A percentile compares a stretch with the other conserved stretches of the same genome.
Conservation (phyloP, 2,113 vertebrate species). For the Neomonachus schauinslandi region DNA sequence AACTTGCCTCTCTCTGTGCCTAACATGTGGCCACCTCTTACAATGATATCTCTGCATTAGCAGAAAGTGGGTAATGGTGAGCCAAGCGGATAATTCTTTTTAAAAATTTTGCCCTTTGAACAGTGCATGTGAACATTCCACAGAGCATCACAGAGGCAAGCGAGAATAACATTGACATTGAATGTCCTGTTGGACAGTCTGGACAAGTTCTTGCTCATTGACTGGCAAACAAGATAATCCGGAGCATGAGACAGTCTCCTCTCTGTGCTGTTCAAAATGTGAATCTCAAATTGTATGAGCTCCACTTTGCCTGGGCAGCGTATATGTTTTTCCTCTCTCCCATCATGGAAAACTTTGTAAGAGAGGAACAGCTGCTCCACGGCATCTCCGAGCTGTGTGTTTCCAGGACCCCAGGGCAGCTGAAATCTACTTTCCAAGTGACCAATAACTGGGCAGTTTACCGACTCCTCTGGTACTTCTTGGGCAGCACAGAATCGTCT, state of each 20-base stretch:
- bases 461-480: neutral
- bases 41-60: neutral
- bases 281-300: neutral
- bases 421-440: neutral
- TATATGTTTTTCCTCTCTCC: neutral
- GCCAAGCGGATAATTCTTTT: neutral
- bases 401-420: neutral
- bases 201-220: slow-evolving; percentile 53
- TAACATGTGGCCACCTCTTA: neutral
- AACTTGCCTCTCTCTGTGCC: neutral
- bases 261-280: neutral
- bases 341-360: neutral
- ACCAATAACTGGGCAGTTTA: neutral
- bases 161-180: neutral
- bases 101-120: neutral
- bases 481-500: neutral
- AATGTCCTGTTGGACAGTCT: neutral
- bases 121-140: neutral
- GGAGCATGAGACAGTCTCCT: neutral
- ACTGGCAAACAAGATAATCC: slow-evolving; percentile 58
- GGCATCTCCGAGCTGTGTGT: neutral
- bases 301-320: neutral
- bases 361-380: neutral
- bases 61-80: neutral
- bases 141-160: neutral